Evolutionary conservation across 2,888 invertebrate species (phyloP), one percentile per base, ranked within the genome.

Genomic region (Eristalis tenax): DNA sequence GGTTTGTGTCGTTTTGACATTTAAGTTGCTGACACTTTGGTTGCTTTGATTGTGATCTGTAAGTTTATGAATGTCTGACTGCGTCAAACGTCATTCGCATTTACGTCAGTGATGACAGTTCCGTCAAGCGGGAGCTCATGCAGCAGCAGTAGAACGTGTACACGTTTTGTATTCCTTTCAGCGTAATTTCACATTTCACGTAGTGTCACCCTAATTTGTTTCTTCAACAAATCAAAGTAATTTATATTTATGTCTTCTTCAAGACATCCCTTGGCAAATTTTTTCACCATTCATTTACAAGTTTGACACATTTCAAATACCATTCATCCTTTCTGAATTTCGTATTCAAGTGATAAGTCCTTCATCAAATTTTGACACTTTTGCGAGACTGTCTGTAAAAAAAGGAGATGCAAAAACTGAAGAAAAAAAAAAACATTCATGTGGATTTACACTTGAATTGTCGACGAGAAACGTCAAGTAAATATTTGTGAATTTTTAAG

Each of bases 401-500:
- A 13, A 43, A 43, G n/a, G n/a, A 43, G 43, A 50, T 18, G 13
- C 59, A 59, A 10, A 22, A 26, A 59, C 1, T 5, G 23, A 22
- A 18, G 5, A 3, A 23, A 11, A 59, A 26, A 13, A 23, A 26
- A 26, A 4, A 28, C 13, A 26, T 59, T 59, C 23, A 59, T 59
- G 26, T 59, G 26, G 26, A 28, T 59, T 78, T 70, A 38, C 73
- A 61, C 68, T 18, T 18, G 61, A 73, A 65, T 66, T 35, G 79
- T 78, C 63, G n/a, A 63, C 63, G 77, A 40, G 66, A 78, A 71
- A 64, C 78, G 70, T 61, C 61, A 66, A 68, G 80, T 68, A 80
- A 80, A 80, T 80, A 80, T 80, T 80, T 80, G 80, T 61, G 32
- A 28, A 80, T 73, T 66, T 73, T 80, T 80, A 66, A 61, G 50